Percentiles rank a stretch among this genome's conserved stretches.
Evolutionary conservation across 2,113 vertebrate genomes (phyloP).

Genomic region (Cervus canadensis): DNA sequence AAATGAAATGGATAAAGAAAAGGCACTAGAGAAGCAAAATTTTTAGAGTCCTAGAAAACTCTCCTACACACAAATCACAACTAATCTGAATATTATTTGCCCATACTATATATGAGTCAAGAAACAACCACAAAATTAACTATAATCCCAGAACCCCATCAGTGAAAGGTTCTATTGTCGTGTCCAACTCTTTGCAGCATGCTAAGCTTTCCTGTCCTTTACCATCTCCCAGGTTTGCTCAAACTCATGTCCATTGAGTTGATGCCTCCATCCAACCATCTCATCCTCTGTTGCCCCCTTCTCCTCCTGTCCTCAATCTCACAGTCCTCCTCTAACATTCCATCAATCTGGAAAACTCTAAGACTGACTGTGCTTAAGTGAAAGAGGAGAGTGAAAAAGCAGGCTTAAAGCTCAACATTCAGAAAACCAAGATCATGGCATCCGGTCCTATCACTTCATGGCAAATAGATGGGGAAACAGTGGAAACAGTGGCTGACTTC

Average conservation of each 20-base stretch:
- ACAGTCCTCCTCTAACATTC: not conserved
- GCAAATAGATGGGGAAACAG: not conserved
- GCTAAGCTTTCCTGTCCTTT: not conserved
- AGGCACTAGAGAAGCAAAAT: not conserved
- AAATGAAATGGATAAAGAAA: not conserved
- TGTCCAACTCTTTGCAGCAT: not conserved
- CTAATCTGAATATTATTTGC: not conserved
- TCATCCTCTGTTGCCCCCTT: not conserved
- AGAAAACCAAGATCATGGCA: not conserved
- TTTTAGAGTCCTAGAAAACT: not conserved
- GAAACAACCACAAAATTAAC: not conserved
- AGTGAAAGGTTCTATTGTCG: not conserved
- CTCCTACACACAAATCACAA: not conserved
- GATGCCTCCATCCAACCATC: not conserved
- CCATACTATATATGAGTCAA: not conserved
- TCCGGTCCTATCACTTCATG: rapidly evolving
- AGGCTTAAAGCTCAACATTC: not conserved
- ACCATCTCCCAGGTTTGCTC: not conserved
- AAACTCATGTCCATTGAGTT: not conserved
- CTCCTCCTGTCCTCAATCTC: not conserved
- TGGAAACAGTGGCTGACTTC: not conserved
- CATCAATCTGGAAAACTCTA: not conserved
- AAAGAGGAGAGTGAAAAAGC: not conserved
- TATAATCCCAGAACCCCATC: not conserved
- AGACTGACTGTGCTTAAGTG: not conserved